These are phyloP conservation scores for Rhadina sibilatrix DNA, from an alignment of 2,113 vertebrate species.

Conservation along the genomic window DNA sequence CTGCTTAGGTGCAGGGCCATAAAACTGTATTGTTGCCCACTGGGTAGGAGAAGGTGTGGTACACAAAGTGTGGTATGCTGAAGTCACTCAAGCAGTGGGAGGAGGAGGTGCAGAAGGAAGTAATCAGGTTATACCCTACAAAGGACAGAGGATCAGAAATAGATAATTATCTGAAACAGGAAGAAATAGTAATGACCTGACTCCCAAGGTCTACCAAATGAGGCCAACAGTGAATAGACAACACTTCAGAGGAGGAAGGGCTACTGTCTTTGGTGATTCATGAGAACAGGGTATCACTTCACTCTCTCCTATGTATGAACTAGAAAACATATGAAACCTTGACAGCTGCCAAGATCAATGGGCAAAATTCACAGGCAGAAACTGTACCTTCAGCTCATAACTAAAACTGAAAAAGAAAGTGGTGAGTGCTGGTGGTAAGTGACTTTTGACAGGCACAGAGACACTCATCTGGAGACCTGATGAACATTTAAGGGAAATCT, in stretches of 20 bases:
- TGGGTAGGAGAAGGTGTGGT: neutral
- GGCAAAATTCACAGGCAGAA: neutral
- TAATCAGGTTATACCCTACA: neutral
- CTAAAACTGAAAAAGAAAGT: neutral
- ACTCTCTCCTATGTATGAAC: neutral
- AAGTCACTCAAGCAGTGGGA: neutral
- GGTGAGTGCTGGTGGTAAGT: neutral
- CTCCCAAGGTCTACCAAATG: neutral
- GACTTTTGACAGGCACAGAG: neutral
- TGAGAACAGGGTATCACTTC: neutral
- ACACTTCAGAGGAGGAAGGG: neutral
- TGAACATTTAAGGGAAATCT: neutral
- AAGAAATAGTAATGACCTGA: neutral
- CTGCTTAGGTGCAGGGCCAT: neutral
- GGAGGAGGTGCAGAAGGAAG: neutral
- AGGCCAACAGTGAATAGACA: neutral
- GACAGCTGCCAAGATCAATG: neutral
- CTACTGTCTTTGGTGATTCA: neutral
- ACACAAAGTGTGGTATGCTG: accelerated
- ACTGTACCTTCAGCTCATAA: neutral
- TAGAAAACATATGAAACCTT: neutral
- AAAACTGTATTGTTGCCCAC: neutral
- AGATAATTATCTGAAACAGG: neutral
- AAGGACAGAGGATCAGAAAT: neutral
- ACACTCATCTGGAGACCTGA: neutral